phyloP scores from a whole-genome alignment of 2,113 vertebrate genomes.

The Rhombomys opimus region DNA sequence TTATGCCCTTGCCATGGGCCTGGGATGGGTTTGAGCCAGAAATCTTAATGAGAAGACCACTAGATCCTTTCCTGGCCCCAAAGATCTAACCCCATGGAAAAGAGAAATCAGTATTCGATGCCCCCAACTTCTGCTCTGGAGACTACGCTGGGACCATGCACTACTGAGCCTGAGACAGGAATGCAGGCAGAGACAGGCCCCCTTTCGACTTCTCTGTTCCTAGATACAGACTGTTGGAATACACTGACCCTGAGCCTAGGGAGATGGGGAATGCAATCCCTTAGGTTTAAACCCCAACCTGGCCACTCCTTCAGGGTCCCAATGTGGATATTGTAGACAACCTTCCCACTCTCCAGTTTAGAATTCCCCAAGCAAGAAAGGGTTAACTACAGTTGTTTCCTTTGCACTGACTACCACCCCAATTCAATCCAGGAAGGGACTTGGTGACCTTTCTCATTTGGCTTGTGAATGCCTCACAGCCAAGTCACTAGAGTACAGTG shows the following conservation, averaged over 20 bases:
- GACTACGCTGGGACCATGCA: slow-evolving; percentile 28
- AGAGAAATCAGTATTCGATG: not conserved
- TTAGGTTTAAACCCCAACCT: not conserved
- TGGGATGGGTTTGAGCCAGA: slow-evolving; percentile 37
- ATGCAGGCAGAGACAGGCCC: not conserved
- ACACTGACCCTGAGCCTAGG: slow-evolving; percentile 13
- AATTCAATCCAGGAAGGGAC: slow-evolving; percentile 40
- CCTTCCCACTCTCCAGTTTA: slow-evolving; percentile 8
- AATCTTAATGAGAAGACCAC: not conserved
- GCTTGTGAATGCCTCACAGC: slow-evolving; percentile 64
- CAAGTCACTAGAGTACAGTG: slow-evolving; percentile 60
- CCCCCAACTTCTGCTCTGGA: not conserved
- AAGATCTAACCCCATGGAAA: slow-evolving; percentile 14
- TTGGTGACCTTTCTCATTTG: slow-evolving; percentile 44
- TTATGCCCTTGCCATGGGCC: not conserved
- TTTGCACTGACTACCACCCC: slow-evolving; percentile 62
- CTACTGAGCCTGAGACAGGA: slow-evolving; percentile 33
- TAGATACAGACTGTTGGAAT: slow-evolving; percentile 60
- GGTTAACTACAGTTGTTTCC: slow-evolving; percentile 53
- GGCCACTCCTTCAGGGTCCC: not conserved
- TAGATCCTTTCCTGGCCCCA: slow-evolving; percentile 44
- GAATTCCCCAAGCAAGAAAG: slow-evolving; percentile 12
- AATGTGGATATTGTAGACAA: not conserved
- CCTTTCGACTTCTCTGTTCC: slow-evolving; percentile 14
- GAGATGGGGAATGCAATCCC: slow-evolving; percentile 17